phyloP scores from a whole-genome alignment of 2,113 vertebrate genomes.

The Sceloporus tristichus region DNA sequence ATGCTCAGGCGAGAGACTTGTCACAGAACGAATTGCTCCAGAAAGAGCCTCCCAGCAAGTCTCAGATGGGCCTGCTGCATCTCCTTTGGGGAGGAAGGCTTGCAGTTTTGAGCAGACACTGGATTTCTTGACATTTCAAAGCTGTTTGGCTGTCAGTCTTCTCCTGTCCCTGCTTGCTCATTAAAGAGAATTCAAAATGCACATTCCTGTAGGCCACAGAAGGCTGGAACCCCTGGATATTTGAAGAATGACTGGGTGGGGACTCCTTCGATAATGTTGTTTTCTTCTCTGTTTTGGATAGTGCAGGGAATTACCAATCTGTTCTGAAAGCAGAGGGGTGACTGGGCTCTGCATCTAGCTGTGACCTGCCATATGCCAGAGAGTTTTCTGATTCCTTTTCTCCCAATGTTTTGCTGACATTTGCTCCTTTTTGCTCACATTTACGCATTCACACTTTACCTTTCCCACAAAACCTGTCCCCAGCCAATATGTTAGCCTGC shows the following conservation, averaged over 20 bases:
- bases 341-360: not conserved
- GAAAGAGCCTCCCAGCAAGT: not conserved
- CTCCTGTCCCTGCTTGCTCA: conserved; percentile 6
- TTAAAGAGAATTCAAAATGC: conserved; percentile 7
- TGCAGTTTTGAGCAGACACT: not conserved
- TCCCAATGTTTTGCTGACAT: not conserved
- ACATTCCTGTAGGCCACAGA: not conserved
- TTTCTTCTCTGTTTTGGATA: conserved; percentile 18
- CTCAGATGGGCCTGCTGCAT: not conserved
- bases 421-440: not conserved
- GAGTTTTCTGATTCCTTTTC: not conserved
- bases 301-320: not conserved
- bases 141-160: not conserved
- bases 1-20: not conserved
- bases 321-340: not conserved
- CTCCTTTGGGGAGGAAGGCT: not conserved
- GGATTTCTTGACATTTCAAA: conserved; percentile 3
- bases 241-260: not conserved
- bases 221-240: not conserved
- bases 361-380: not conserved
- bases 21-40: not conserved
- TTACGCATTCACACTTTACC: not conserved
- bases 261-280: not conserved
- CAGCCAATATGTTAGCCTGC: not conserved
- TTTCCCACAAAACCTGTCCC: not conserved